Percentiles rank a stretch among this genome's conserved stretches.
phyloP scores from a whole-genome alignment of 2,888 invertebrate genomes.

The Drosophila nr. perissopoda region DNA sequence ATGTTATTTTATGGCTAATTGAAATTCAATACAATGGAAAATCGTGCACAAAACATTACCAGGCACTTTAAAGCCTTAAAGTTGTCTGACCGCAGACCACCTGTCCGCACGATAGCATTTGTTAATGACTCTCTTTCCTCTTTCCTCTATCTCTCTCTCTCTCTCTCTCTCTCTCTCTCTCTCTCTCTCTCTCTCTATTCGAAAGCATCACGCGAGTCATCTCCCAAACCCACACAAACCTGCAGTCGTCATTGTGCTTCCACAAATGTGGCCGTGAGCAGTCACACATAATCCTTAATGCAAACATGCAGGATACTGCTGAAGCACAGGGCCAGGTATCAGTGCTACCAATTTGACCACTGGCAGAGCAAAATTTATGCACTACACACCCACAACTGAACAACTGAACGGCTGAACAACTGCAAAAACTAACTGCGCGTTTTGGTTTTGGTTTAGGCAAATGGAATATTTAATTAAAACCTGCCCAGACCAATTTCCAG shows the following conservation, averaged over 20 bases:
- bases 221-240: constrained; percentile 1
- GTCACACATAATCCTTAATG: constrained; percentile 69
- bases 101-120: constrained; percentile 45
- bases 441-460: constrained; percentile 72
- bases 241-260: constrained; percentile 38
- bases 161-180: not conserved
- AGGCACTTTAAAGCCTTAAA: constrained; percentile 56
- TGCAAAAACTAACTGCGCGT: constrained; percentile 59
- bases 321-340: constrained; percentile 28
- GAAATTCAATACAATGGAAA: constrained; percentile 55
- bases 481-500: constrained; percentile 55
- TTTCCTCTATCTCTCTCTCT: not conserved
- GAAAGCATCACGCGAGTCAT: not conserved
- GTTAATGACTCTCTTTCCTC: constrained; percentile 45
- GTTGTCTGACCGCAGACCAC: constrained; percentile 51
- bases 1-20: constrained; percentile 68
- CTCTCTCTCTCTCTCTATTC: not conserved
- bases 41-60: constrained; percentile 11
- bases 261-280: constrained; percentile 46
- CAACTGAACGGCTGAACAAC: constrained; percentile 12
- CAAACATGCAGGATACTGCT: constrained; percentile 59
- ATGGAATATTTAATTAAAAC: constrained; percentile 82
- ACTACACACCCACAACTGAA: constrained; percentile 37
- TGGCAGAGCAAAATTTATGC: constrained; percentile 64
- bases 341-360: constrained; percentile 54